These are phyloP conservation scores for Mormyrops attenuatus DNA, from an alignment of 2,797 vertebrate genomes.

Conservation along the genomic window DNA sequence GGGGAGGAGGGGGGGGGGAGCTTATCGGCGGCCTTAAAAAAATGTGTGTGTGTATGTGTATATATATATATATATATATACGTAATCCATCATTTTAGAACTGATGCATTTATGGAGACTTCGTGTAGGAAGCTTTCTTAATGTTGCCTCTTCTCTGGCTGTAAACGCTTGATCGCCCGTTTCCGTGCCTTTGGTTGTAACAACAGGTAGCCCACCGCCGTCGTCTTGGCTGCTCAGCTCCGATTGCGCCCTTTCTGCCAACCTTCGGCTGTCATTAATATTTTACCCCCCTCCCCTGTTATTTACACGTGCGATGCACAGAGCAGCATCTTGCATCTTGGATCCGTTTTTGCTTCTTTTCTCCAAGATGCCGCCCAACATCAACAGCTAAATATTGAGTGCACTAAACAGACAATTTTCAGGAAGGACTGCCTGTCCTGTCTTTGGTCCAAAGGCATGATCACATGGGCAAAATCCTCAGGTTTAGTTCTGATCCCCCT, in stretches of 20 bases:
- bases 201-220: background rate
- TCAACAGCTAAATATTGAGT: background rate
- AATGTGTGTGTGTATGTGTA: background rate
- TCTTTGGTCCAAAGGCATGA: background rate
- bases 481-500: background rate
- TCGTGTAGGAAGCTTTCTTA: background rate
- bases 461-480: background rate
- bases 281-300: slow-evolving; percentile 9
- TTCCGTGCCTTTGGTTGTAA: background rate
- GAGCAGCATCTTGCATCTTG: background rate
- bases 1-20: background rate
- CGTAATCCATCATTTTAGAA: background rate
- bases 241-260: background rate
- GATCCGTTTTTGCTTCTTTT: background rate
- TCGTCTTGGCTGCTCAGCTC: background rate
- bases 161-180: background rate
- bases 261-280: background rate
- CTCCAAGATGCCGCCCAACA: background rate
- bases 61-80: background rate
- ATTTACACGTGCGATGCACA: background rate
- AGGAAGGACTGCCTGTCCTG: background rate
- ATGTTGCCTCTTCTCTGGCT: background rate
- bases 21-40: background rate
- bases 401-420: background rate
- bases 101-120: background rate